Conservation (phyloP, 2,888 invertebrate genomes). For the Galeruca laticollis region DNA sequence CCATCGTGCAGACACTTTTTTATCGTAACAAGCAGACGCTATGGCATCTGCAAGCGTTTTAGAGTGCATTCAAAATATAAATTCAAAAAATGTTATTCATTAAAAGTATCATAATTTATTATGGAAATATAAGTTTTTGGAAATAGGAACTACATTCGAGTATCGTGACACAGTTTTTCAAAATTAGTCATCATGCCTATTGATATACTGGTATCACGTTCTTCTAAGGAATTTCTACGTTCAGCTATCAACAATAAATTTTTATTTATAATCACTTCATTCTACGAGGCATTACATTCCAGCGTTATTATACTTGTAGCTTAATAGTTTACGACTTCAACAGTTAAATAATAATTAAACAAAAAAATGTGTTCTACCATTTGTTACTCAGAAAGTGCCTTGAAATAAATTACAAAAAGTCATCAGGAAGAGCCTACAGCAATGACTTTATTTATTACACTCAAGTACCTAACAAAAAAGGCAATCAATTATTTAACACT, state of each 20-base stretch:
- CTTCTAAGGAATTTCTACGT: too few relatives aligned
- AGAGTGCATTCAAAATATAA: too few relatives aligned
- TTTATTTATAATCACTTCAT: not conserved
- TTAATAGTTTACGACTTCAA: not conserved
- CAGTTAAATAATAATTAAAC: slow-evolving; percentile 9
- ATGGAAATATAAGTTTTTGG: too few relatives aligned
- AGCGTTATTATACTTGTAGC: not conserved
- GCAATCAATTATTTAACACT: slow-evolving; percentile 14
- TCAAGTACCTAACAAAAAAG: slow-evolving; percentile 5
- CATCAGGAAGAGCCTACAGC: slow-evolving; percentile 14
- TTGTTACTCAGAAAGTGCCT: slow-evolving; percentile 4
- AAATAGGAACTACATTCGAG: too few relatives aligned
- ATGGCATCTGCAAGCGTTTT: too few relatives aligned
- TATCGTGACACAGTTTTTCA: too few relatives aligned
- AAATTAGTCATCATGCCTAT: too few relatives aligned
- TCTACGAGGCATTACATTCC: not conserved
- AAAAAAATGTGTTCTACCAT: slow-evolving; percentile 3
- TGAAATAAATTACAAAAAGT: slow-evolving; percentile 14
- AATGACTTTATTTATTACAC: slow-evolving; percentile 7
- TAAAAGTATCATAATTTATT: too few relatives aligned
- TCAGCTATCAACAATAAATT: not conserved
- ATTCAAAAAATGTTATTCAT: too few relatives aligned
- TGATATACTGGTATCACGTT: too few relatives aligned
- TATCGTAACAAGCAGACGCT: too few relatives aligned
- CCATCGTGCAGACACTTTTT: too few relatives aligned